Conservation (phyloP, 2,113 vertebrate genomes). For the Smithornis capensis region DNA sequence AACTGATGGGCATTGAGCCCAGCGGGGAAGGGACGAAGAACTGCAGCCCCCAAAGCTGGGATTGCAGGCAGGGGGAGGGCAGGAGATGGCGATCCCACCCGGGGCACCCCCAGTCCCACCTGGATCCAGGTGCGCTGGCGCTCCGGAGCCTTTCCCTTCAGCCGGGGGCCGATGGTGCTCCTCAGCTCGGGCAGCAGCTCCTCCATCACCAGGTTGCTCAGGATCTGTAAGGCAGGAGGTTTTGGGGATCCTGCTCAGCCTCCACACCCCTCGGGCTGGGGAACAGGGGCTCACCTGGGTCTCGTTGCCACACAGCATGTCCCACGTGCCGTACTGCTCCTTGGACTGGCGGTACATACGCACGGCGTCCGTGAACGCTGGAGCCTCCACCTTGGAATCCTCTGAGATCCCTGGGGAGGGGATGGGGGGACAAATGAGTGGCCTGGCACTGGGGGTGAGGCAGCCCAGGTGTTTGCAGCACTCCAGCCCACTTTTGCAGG, state of each 20-base stretch:
- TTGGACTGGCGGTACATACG: constrained; percentile 87
- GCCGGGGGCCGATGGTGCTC: constrained; percentile 80
- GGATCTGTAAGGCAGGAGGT: constrained; percentile 73
- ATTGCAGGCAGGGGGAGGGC: not conserved
- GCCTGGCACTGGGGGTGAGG: accelerated
- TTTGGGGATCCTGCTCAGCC: not conserved
- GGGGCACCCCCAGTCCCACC: constrained; percentile 67
- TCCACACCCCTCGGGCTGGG: accelerated
- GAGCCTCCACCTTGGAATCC: constrained; percentile 85
- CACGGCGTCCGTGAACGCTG: constrained; percentile 88
- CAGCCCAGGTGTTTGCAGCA: not conserved
- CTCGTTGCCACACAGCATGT: constrained; percentile 91
- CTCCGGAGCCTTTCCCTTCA: constrained; percentile 90
- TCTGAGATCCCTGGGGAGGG: constrained; percentile 85
- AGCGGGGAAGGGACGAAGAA: not conserved
- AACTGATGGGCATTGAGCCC: accelerated
- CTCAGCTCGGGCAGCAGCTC: constrained; percentile 85
- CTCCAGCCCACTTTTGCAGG: not conserved
- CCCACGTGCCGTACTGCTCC: constrained; percentile 94
- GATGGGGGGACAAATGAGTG: accelerated
- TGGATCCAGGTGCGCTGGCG: constrained; percentile 89
- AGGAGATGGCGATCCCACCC: not conserved
- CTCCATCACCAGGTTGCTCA: constrained; percentile 96
- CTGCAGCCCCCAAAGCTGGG: not conserved
- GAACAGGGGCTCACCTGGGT: constrained; percentile 77